Percentiles rank a stretch among this genome's conserved stretches.
Conservation (phyloP, 2,113 vertebrate species). For the Esox niger region DNA sequence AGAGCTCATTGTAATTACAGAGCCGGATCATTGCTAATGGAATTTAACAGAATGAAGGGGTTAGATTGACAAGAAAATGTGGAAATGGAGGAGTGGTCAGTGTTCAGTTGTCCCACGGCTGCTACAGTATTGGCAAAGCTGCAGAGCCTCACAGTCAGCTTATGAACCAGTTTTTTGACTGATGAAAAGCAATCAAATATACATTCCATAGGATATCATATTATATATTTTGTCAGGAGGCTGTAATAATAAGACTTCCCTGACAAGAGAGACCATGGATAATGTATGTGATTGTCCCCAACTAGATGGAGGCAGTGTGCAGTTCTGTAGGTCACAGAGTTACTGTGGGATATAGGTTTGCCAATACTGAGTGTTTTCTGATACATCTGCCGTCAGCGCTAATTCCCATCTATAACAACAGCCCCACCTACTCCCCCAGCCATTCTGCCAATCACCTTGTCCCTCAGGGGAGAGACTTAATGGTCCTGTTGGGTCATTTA, state of each 20-base stretch:
- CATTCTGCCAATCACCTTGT: slow-evolving; percentile 10
- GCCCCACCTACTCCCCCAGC: slow-evolving; percentile 7
- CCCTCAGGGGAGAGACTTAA: slow-evolving; percentile 42
- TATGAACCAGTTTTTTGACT: neutral
- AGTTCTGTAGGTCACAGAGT: neutral
- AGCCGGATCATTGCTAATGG: neutral
- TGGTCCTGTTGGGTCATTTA: slow-evolving; percentile 31
- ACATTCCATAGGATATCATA: neutral
- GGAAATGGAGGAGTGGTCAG: neutral
- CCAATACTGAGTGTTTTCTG: slow-evolving; percentile 30
- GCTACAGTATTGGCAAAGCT: neutral
- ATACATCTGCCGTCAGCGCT: slow-evolving; percentile 37
- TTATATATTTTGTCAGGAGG: neutral
- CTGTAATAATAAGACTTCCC: neutral
- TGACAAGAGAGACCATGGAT: no score
- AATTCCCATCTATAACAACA: slow-evolving; percentile 36
- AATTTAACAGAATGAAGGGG: neutral
- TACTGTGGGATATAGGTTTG: neutral
- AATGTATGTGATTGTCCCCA: no score
- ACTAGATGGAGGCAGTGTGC: neutral
- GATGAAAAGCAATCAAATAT: neutral
- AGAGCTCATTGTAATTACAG: neutral
- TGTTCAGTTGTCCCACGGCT: neutral
- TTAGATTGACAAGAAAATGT: neutral
- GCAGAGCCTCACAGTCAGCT: neutral